A percentile compares a stretch with the other conserved stretches of the same genome.
phyloP scores from a whole-genome alignment of 2,888 invertebrate species.

The Aspidiotus destructor region DNA sequence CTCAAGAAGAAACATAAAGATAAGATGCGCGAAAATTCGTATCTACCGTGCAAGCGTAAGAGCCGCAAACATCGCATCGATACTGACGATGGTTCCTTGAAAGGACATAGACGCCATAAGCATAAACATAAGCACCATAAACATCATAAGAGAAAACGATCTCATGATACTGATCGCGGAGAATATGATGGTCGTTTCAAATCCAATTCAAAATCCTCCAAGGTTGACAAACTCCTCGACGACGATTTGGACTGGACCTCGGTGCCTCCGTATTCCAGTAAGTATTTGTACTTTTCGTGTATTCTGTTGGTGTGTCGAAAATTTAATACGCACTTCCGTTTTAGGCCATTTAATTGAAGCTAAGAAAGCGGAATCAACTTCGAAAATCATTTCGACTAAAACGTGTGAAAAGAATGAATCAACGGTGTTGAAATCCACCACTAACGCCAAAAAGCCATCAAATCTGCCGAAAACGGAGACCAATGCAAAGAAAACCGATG shows the following conservation, averaged over 20 bases:
- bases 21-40: constrained; percentile 31
- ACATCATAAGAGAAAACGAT: constrained; percentile 26
- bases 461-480: too few relatives aligned
- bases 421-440: too few relatives aligned
- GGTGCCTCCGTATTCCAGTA: not conserved
- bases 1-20: constrained; percentile 35
- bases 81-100: constrained; percentile 52
- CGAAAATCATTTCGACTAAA: too few relatives aligned
- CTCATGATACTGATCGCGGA: constrained; percentile 6
- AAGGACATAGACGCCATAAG: constrained; percentile 50
- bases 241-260: not conserved
- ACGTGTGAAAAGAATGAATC: too few relatives aligned
- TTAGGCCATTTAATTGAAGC: too few relatives aligned
- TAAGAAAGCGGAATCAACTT: too few relatives aligned
- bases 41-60: constrained; percentile 30
- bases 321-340: too few relatives aligned
- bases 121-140: constrained; percentile 52
- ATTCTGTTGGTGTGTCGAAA: too few relatives aligned
- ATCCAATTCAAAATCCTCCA: not conserved
- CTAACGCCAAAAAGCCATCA: too few relatives aligned
- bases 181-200: not conserved
- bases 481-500: too few relatives aligned
- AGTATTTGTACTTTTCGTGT: not conserved
- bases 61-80: constrained; percentile 35
- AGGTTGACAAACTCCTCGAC: not conserved